A percentile compares a stretch with the other conserved stretches of the same genome.
Evolutionary conservation across 2,797 vertebrate genomes (phyloP).

Genomic region (Leucoraja ocellata): DNA sequence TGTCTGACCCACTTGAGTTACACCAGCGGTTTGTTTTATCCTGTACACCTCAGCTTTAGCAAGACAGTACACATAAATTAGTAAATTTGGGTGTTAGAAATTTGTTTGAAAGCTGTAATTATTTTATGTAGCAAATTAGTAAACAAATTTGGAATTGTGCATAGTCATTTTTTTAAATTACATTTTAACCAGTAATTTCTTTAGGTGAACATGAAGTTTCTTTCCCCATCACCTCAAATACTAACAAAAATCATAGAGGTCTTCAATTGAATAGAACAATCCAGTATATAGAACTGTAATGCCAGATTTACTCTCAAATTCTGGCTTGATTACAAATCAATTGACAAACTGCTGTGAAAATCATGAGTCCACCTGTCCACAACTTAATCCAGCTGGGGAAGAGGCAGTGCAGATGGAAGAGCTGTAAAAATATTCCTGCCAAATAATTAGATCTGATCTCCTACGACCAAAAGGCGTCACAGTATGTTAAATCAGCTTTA

Average conservation of each 20-base stretch:
- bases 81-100: not conserved
- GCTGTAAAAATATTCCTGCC: not conserved
- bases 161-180: not conserved
- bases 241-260: not conserved
- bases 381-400: not conserved
- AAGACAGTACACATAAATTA: not conserved
- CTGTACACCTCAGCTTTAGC: not conserved
- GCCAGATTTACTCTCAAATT: not conserved
- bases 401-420: conserved; percentile 3
- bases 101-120: not conserved
- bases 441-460: conserved; percentile 31
- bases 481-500: not conserved
- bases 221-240: not conserved
- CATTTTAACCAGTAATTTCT: not conserved
- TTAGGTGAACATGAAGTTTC: not conserved
- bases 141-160: not conserved
- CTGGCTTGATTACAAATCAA: conserved; percentile 24
- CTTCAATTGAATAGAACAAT: not conserved
- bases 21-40: too few species aligned
- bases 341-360: conserved; percentile 33
- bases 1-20: too few species aligned
- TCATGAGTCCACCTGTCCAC: conserved; percentile 29
- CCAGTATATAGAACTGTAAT: not conserved
- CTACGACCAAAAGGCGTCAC: not conserved
- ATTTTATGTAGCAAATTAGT: not conserved